Evolutionary conservation across 2,888 invertebrate species (phyloP), one percentile per base, ranked within the genome.

Genomic region (Trachelus stipa): DNA sequence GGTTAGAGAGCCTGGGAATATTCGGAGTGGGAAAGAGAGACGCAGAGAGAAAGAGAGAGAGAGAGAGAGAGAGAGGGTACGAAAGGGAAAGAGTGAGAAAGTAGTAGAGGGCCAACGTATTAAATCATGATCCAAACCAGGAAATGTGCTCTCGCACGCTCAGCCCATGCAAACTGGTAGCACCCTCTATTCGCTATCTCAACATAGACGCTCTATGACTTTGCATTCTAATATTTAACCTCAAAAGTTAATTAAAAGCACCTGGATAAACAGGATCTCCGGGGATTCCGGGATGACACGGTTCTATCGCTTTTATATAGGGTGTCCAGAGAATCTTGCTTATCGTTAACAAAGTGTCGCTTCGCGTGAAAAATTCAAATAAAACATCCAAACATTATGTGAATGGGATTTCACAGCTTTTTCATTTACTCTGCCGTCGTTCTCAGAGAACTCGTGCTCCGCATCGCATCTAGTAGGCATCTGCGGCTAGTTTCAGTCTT

Each of bases 201-300:
- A 40, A 40, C 40, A 15, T 40, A 40, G 40, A 40, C 4, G 0
- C 15, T 15, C n/a, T 12, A 12, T 23, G 68, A 68, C 68, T 74
- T 73, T 77, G 74, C 77, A 77, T 74, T 77, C 74, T 30, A 74
- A 77, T 74, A 74, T 74, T 77, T 74, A 74, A 74, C 35, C 74
- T 35, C 15, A n/a, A 74, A 77, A 68, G 33, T 74, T 74, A 77
- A 74, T 74, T 74, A 77, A 74, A 74, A 74, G 71, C 71, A 71
- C 71, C 12, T 34, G 71, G 71, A 71, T 71, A 71, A 71, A 71
- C 71, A 71, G 71, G 6, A 23, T 9, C 12, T 71, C 15, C 1
- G 31, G 71, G 12, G 33, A 34, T 33, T 71, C 2, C 23, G 23
- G 40, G 2, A 15, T 30, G 71, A 69, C 71, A 69, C 71, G 71